Percentiles rank a stretch among this genome's conserved stretches.
phyloP scores from a whole-genome alignment of 2,888 invertebrate species.

The Nemotelus nigrinus region DNA sequence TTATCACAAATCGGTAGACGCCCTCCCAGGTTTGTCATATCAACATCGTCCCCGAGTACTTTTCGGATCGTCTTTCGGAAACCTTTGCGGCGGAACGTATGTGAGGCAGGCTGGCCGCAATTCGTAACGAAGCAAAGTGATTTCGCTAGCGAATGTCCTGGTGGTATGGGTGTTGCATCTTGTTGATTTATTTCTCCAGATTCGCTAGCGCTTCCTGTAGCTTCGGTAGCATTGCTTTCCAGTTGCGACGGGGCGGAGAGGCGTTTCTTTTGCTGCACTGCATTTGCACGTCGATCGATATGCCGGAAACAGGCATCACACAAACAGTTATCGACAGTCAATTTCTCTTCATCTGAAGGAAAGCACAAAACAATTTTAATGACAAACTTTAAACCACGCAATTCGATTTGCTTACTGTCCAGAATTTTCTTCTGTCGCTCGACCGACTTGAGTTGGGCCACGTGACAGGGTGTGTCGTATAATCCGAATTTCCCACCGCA shows the following conservation, averaged over 20 bases:
- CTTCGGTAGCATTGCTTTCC: constrained; percentile 43
- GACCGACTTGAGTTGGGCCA: constrained; percentile 84
- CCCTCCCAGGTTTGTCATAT: constrained; percentile 68
- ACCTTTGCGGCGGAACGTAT: constrained; percentile 78
- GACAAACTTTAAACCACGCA: constrained; percentile 5
- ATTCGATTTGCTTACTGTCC: constrained; percentile 69
- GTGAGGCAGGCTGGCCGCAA: constrained; percentile 70
- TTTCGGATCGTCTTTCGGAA: constrained; percentile 75
- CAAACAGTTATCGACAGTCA: constrained; percentile 84
- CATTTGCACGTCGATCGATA: constrained; percentile 83
- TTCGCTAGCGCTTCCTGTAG: constrained; percentile 43
- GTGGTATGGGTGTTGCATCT: background rate
- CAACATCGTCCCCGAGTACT: constrained; percentile 71
- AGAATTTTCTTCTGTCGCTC: constrained; percentile 85
- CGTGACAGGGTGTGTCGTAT: constrained; percentile 87
- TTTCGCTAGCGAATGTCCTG: constrained; percentile 45
- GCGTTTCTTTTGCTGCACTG: constrained; percentile 72
- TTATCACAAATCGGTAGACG: constrained; percentile 74
- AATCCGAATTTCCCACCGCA: constrained; percentile 89
- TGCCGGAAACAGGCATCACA: constrained; percentile 90
- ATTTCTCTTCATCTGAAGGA: constrained; percentile 77
- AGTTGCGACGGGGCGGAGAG: constrained; percentile 59
- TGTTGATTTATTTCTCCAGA: background rate
- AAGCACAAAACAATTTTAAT: constrained; percentile 21
- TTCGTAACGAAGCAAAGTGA: constrained; percentile 72